Evolutionary conservation across 2,888 invertebrate genomes (phyloP).

Genomic region (Idaea aversata): DNA sequence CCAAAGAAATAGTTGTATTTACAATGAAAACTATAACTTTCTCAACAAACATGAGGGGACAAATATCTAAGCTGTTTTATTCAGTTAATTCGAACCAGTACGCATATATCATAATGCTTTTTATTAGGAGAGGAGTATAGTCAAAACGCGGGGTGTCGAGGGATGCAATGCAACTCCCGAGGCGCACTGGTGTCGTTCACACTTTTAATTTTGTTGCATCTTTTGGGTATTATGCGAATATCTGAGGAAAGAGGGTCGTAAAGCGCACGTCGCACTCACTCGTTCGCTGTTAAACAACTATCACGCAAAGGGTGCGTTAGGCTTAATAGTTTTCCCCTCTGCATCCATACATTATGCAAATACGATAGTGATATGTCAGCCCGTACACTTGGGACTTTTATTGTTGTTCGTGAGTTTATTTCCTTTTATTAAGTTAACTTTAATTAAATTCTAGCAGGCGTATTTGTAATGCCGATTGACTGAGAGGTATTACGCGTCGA

Average conservation of each 20-base stretch:
- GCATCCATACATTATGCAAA: conserved; percentile 78
- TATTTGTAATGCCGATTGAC: conserved; percentile 75
- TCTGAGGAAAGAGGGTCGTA: conserved; percentile 56
- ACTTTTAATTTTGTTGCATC: conserved; percentile 79
- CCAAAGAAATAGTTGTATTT: conserved; percentile 9
- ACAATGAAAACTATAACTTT: conserved; percentile 41
- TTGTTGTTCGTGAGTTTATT: conserved; percentile 76
- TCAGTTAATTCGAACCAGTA: conserved; percentile 68
- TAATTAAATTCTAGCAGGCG: conserved; percentile 77
- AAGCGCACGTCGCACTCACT: conserved; percentile 41
- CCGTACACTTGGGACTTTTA: conserved; percentile 76
- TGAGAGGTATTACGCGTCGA: conserved; percentile 67
- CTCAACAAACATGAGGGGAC: conserved; percentile 51
- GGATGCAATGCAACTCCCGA: conserved; percentile 39
- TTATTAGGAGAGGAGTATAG: conserved; percentile 61
- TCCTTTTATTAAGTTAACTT: conserved; percentile 78
- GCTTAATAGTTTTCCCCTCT: conserved; percentile 77
- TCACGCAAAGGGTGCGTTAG: conserved; percentile 65
- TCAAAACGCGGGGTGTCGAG: conserved; percentile 44
- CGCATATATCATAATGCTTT: conserved; percentile 75
- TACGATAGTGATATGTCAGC: conserved; percentile 77
- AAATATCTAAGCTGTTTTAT: conserved; percentile 62
- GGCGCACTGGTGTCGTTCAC: conserved; percentile 68
- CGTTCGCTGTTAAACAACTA: conserved; percentile 73
- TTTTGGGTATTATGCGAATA: conserved; percentile 72